Conservation (phyloP, 2,888 invertebrate genomes). For the Ectemnius continuus region DNA sequence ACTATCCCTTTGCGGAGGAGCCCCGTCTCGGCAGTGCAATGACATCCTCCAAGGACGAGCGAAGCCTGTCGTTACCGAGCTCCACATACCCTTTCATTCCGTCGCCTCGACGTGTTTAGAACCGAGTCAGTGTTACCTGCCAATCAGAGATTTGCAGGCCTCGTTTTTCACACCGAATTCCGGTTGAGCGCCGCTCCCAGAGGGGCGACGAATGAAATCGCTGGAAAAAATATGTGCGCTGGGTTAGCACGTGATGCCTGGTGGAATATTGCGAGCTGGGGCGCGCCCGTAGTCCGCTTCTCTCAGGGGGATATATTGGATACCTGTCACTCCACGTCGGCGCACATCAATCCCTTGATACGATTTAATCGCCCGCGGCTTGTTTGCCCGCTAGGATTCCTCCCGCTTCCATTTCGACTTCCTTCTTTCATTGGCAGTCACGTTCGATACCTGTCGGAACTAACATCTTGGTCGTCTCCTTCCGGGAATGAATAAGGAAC, state of each 20-base stretch:
- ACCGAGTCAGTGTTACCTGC: too few relatives aligned
- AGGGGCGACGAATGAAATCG: too few relatives aligned
- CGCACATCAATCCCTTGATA: conserved; percentile 22
- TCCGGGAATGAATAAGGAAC: too few relatives aligned
- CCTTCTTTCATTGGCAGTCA: not conserved
- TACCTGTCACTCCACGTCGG: conserved; percentile 26
- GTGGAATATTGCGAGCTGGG: not conserved
- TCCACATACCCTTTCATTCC: not conserved
- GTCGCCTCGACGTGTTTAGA: too few relatives aligned
- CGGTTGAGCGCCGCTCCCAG: too few relatives aligned
- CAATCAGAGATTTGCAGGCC: too few relatives aligned
- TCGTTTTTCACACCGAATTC: too few relatives aligned
- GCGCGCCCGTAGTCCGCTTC: not conserved
- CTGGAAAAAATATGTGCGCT: too few relatives aligned
- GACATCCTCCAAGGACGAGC: conserved; percentile 59
- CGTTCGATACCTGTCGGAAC: not conserved
- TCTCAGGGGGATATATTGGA: conserved; percentile 26
- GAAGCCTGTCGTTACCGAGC: not conserved
- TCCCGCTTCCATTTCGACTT: conserved; percentile 2
- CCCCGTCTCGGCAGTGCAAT: conserved; percentile 57
- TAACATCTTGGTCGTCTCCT: too few relatives aligned
- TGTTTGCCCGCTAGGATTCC: conserved; percentile 2
- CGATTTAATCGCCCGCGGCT: conserved; percentile 27
- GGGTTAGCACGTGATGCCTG: conserved; percentile 17
- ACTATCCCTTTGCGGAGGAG: conserved; percentile 40